These are phyloP conservation scores for Siderastrea siderea DNA, from an alignment of 92 coral and sea anemone genomes.

Conservation along the genomic window DNA sequence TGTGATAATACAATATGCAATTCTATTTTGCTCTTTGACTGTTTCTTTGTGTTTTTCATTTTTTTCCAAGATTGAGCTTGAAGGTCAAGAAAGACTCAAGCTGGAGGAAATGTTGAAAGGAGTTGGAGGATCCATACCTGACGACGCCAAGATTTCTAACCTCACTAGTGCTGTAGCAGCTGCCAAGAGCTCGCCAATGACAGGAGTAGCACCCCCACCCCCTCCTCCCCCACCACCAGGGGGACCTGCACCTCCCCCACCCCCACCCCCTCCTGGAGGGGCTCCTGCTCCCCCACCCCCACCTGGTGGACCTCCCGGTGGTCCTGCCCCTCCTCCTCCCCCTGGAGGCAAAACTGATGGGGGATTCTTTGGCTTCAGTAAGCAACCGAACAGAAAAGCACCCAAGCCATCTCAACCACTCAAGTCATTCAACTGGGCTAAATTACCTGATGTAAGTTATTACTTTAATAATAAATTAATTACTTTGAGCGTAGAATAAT, in stretches of 20 bases:
- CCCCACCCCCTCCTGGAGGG: conserved; percentile 85
- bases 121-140: conserved; percentile 94
- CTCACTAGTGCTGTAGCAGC: conserved; percentile 82
- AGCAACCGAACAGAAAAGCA: conserved; percentile 87
- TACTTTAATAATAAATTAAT: neutral
- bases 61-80: conserved; percentile 83
- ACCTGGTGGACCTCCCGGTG: conserved; percentile 53
- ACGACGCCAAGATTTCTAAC: conserved; percentile 92
- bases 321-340: conserved; percentile 56
- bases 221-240: conserved; percentile 95
- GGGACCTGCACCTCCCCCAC: conserved; percentile 89
- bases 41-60: neutral
- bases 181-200: conserved; percentile 85
- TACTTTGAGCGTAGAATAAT: neutral
- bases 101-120: conserved; percentile 95
- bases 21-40: neutral
- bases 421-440: conserved; percentile 99
- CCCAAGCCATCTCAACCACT: conserved; percentile 99
- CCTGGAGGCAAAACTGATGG: conserved; percentile 46
- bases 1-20: neutral
- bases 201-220: conserved; percentile 90
- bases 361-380: conserved; percentile 80
- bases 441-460: conserved; percentile 97
- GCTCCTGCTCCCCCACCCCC: conserved; percentile 87
- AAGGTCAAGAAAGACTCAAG: conserved; percentile 79